Percentiles rank a stretch among this genome's conserved stretches.
phyloP scores from a whole-genome alignment of 2,888 invertebrate genomes.

The Trichopoda pennipes region DNA sequence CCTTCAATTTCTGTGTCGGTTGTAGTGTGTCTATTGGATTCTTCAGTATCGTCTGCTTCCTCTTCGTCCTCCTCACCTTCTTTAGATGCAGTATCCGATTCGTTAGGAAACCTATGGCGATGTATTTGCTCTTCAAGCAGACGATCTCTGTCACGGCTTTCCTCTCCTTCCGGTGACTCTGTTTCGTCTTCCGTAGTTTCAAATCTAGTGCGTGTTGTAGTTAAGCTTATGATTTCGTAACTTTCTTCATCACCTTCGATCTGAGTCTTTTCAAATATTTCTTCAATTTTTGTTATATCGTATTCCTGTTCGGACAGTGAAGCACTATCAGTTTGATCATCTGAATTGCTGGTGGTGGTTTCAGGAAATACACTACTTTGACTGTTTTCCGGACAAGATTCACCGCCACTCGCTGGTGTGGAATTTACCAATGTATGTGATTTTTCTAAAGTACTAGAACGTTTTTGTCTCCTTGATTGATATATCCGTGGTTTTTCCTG shows the following conservation, averaged over 20 bases:
- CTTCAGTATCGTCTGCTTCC: conserved; percentile 51
- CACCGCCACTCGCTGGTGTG: conserved; percentile 69
- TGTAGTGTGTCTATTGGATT: conserved; percentile 56
- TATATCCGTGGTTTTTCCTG: conserved; percentile 77
- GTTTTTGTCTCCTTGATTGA: conserved; percentile 74
- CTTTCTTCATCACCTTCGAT: conserved; percentile 72
- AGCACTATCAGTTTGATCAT: conserved; percentile 79
- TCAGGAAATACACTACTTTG: conserved; percentile 80
- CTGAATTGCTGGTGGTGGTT: conserved; percentile 80
- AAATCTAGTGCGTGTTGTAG: conserved; percentile 75
- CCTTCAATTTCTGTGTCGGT: conserved; percentile 66
- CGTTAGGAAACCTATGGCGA: conserved; percentile 18
- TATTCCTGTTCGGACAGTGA: conserved; percentile 79
- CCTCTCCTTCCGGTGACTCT: conserved; percentile 50
- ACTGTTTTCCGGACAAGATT: conserved; percentile 79
- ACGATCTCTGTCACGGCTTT: conserved; percentile 33
- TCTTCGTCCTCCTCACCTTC: conserved; percentile 16
- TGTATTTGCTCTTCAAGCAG: conserved; percentile 42
- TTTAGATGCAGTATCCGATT: conserved; percentile 15
- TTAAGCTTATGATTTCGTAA: conserved; percentile 77
- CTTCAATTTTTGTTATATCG: conserved; percentile 77
- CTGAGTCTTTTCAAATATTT: conserved; percentile 75
- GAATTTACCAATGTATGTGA: conserved; percentile 49
- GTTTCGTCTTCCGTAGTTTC: conserved; percentile 75
- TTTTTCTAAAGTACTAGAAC: conserved; percentile 56